phyloP scores from a whole-genome alignment of 2,888 invertebrate species.

The Drosophila setosimentum region DNA sequence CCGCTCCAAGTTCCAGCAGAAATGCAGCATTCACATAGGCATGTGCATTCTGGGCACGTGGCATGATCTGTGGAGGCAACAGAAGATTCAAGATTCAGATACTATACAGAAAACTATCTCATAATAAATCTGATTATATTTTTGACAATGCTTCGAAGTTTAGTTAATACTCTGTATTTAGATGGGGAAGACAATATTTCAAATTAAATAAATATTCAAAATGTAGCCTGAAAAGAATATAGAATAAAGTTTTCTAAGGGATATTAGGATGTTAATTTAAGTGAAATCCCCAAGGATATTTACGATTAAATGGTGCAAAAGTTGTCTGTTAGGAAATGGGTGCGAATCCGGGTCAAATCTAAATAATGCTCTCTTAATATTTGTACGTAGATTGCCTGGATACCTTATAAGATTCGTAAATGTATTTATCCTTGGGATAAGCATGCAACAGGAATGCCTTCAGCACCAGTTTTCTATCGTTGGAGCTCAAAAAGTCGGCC shows the following conservation, averaged over 20 bases:
- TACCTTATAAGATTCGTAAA: slow-evolving; percentile 90
- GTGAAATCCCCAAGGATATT: background rate
- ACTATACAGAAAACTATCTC: background rate
- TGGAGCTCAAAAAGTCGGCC: slow-evolving; percentile 87
- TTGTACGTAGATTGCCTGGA: background rate
- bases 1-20: slow-evolving; percentile 86
- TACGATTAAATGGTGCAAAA: background rate
- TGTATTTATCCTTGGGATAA: slow-evolving; percentile 85
- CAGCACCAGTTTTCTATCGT: slow-evolving; percentile 88
- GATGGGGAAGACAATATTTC: background rate
- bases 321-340: background rate
- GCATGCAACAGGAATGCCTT: slow-evolving; percentile 87
- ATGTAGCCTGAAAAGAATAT: too few species aligned
- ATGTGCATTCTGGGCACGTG: slow-evolving; percentile 91
- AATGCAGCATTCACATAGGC: slow-evolving; percentile 92
- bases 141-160: background rate
- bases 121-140: background rate
- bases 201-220: background rate
- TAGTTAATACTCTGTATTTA: background rate
- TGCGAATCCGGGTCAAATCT: background rate
- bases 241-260: too few species aligned
- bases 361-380: background rate
- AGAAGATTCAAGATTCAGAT: too few species aligned
- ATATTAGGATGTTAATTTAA: background rate
- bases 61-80: slow-evolving; percentile 87